Evolutionary conservation across 2,888 invertebrate species (phyloP), one percentile per base, ranked within the genome.

Genomic region (Tetragnatha montana): DNA sequence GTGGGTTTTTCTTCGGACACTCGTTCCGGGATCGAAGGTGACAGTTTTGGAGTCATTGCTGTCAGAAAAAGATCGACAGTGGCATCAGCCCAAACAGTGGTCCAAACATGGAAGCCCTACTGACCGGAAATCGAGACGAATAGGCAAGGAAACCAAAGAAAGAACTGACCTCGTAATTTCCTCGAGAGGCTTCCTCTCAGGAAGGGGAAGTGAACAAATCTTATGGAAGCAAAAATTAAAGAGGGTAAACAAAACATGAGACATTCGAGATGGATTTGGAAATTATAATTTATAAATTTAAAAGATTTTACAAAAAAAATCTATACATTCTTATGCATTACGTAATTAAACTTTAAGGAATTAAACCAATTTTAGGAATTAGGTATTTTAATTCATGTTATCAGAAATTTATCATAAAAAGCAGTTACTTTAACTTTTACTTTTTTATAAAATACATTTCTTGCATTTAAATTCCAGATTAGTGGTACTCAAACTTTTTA

Each of bases 81-180:
- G 10, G 17, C 17, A 6, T 4, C 60, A 60, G 12, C 60, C 17
- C 0, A 60, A 12, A 60, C 60, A 60, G 17, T 60, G 12, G 60
- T 60, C 60, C 60, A 60, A 60, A 60, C 71, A 14, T 51, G 50
- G 74, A 88, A 88, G 70, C 19, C 68, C 49, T 6, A 49, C 22
- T 69, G 49, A 80, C 68, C 80, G 88, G 88, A 88, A 83, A 79
- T 88, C 49, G 14, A 60, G 73, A 21, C 69, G 60, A n/a, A n/a
- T 21, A 68, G n/a, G 22, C 51, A 17, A 82, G 88, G 88, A 88
- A 88, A 69, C 79, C 49, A 51, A 76, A 69, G 73, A 80, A 79
- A 75, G 79, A 80, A 83, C 79, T 88, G 88, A 88, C 88, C 88
- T 88, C 83, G 79, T 47, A 17, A 49, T 71, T 79, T 83, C 82